Percentiles rank a stretch among this genome's conserved stretches.
Conservation (phyloP, 2,888 invertebrate species). For the Syrphus vitripennis region DNA sequence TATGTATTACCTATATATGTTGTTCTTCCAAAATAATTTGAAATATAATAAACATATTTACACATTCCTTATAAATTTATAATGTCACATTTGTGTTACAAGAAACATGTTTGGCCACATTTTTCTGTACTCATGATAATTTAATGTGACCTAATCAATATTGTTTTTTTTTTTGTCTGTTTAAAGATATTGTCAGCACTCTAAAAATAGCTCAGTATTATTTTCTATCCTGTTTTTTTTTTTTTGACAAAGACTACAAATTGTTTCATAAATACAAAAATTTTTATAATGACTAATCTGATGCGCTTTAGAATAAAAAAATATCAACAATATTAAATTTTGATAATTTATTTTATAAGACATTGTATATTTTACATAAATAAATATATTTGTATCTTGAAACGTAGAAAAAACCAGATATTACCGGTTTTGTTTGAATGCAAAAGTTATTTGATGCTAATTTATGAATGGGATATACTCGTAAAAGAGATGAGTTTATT, state of each 20-base stretch:
- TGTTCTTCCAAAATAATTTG: too few species aligned
- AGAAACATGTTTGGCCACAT: not conserved
- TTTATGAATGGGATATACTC: not conserved
- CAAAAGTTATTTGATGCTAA: not conserved
- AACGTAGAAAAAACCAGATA: not conserved
- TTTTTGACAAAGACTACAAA: not conserved
- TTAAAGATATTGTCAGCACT: conserved; percentile 1
- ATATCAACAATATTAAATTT: not conserved
- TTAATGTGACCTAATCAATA: not conserved
- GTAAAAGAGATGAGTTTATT: not conserved
- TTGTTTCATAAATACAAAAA: not conserved
- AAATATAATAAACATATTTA: too few species aligned
- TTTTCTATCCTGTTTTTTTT: not conserved
- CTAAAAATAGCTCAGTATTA: not conserved
- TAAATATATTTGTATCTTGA: not conserved
- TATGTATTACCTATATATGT: too few species aligned
- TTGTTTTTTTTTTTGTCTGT: not conserved
- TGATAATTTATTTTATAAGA: not conserved
- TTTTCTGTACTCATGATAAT: not conserved
- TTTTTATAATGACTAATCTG: not conserved
- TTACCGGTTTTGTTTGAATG: not conserved
- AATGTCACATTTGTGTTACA: not conserved
- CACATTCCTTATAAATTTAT: not conserved
- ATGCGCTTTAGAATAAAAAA: not conserved
- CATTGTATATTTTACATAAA: not conserved